Conservation (phyloP, 2,888 invertebrate genomes). For the Campopleginae sp. region DNA sequence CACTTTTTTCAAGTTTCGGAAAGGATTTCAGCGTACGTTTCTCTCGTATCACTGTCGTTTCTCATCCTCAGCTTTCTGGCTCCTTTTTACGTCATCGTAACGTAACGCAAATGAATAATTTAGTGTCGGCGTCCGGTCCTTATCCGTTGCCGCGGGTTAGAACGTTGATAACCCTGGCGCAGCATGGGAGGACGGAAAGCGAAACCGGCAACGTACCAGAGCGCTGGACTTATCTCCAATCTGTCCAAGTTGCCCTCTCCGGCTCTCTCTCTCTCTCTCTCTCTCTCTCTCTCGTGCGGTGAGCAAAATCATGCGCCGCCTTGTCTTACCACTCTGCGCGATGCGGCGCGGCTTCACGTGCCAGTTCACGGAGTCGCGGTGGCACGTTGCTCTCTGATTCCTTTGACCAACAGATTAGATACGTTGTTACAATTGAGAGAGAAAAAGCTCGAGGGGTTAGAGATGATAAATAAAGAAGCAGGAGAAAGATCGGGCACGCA, state of each 20-base stretch:
- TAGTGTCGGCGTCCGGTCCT: constrained; percentile 79
- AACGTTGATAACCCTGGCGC: constrained; percentile 79
- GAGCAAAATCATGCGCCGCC: constrained; percentile 50
- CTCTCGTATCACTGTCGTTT: constrained; percentile 40
- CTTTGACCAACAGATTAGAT: constrained; percentile 72
- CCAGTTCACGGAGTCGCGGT: constrained; percentile 72
- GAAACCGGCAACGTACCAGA: constrained; percentile 69
- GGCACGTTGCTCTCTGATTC: constrained; percentile 39
- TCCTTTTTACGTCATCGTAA: constrained; percentile 65
- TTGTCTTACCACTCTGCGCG: constrained; percentile 22
- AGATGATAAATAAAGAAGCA: neutral
- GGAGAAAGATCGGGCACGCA: neutral
- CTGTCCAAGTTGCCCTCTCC: constrained; percentile 74
- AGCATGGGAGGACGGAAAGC: constrained; percentile 37
- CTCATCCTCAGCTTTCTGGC: constrained; percentile 7
- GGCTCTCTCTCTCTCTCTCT: constrained; percentile 66
- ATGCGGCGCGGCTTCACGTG: constrained; percentile 67
- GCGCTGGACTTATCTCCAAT: constrained; percentile 79
- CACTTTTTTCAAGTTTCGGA: constrained; percentile 48
- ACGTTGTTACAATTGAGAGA: constrained; percentile 39
- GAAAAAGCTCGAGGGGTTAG: neutral
- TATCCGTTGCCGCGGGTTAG: constrained; percentile 71
- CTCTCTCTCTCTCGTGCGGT: constrained; percentile 30
- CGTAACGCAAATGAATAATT: constrained; percentile 81
- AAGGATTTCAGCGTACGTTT: constrained; percentile 43